phyloP scores from a whole-genome alignment of 2,797 vertebrate species.

The Gymnopithys bicolor region DNA sequence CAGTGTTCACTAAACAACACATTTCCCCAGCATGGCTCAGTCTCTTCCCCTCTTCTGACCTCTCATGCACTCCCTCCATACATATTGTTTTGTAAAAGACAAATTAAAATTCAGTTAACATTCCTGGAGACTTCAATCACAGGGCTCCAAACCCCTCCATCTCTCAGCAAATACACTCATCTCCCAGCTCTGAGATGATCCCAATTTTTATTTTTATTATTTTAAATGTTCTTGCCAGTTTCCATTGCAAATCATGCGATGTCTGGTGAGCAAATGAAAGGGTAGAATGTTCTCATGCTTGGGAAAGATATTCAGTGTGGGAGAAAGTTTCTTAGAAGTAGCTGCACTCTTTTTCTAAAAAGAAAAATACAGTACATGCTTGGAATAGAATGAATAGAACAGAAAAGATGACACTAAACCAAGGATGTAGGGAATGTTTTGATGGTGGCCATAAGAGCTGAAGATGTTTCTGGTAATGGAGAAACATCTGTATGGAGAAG shows the following conservation, averaged over 20 bases:
- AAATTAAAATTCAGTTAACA: constrained; percentile 54
- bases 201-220: constrained; percentile 66
- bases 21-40: neutral
- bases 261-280: constrained; percentile 77
- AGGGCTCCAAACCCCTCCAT: constrained; percentile 3
- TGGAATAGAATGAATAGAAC: constrained; percentile 35
- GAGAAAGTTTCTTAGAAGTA: constrained; percentile 66
- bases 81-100: neutral
- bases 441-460: neutral
- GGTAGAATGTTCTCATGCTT: constrained; percentile 70
- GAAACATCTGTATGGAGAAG: constrained; percentile 1
- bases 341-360: constrained; percentile 39
- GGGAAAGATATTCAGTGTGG: constrained; percentile 59
- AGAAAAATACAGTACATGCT: constrained; percentile 61
- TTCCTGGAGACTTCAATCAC: constrained; percentile 49
- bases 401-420: constrained; percentile 1
- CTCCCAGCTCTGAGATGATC: constrained; percentile 52
- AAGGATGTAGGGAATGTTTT: neutral
- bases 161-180: constrained; percentile 55
- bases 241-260: constrained; percentile 67
- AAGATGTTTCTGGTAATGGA: neutral
- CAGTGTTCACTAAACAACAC: neutral
- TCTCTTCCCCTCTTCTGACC: constrained; percentile 19
- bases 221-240: constrained; percentile 65
- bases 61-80: neutral